Base-by-base conservation (phyloP, 2,113 vertebrate genomes). In the Bubo scandiacus region DNA sequence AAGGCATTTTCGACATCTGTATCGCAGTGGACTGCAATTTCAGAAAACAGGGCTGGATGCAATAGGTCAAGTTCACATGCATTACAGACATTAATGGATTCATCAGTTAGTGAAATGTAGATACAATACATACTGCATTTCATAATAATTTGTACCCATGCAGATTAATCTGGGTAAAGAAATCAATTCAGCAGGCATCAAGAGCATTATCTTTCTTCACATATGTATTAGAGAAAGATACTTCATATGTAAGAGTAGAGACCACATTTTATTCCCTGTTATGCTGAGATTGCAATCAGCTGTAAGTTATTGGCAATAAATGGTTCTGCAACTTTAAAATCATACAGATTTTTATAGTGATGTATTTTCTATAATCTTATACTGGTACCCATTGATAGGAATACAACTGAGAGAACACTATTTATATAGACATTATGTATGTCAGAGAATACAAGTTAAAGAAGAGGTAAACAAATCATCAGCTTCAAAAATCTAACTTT, bases 1-100 rank as follows among this genome's bases (percentile, higher is more conserved):
- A 42, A 47, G 6, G 2, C 4, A 12, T 16, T 81, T 81, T 73
- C 2, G 1, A 43, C 0, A 15, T 4, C 43, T 25, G 13, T 34
- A 4, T 43, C 5, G 5, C 26, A 52, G 30, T 5, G 10, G n/a
- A 29, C 49, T 20, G 36, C 11, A 70, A 23, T 87, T 94, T 36
- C 58, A 38, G 6, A 70, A 86, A 68, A 43, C 9, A 59, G 11
- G 18, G 5, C 10, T 86, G 47, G 47, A 45, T 55, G 19, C 29
- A 19, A 7, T 9, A 68, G 11, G 9, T 61, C 29, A 52, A 94
- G 54, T 75, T 82, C 34, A 38, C 5, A 2, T 22, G 9, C 54
- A 7, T 65, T 83, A n/a, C 14, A 83, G 34, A 68, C 5, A 52
- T 40, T 18, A 52, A 83, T 73, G 26, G 18, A 47, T 13, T 65